These are phyloP conservation scores for Xestia xanthographa DNA, from an alignment of 2,888 invertebrate genomes.

Conservation along the genomic window DNA sequence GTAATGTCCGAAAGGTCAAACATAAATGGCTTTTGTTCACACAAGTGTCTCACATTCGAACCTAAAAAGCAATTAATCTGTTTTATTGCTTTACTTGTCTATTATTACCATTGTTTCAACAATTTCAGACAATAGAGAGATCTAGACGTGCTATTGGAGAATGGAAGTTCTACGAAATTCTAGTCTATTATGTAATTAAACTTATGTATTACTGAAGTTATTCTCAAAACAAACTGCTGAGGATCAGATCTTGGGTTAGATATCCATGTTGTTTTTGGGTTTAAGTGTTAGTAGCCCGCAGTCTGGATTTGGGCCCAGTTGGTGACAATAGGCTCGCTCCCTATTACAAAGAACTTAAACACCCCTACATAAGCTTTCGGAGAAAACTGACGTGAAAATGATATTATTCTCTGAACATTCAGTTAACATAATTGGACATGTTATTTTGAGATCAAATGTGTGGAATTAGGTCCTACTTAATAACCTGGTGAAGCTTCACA, in stretches of 20 bases:
- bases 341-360: background rate
- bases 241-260: background rate
- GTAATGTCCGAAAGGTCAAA: background rate
- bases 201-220: background rate
- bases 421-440: slow-evolving; percentile 16
- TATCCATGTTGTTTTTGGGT: background rate
- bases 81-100: slow-evolving; percentile 1
- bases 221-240: background rate
- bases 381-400: background rate
- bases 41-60: background rate
- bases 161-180: background rate
- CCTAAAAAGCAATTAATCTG: background rate
- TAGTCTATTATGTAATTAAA: background rate
- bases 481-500: slow-evolving; percentile 8
- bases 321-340: background rate
- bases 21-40: background rate
- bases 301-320: background rate
- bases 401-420: slow-evolving; percentile 1
- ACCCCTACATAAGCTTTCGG: too few relatives aligned
- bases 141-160: background rate
- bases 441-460: slow-evolving; percentile 12
- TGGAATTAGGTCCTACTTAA: slow-evolving; percentile 1
- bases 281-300: background rate
- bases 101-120: background rate
- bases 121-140: background rate